Percentiles rank a stretch among this genome's conserved stretches.
These are phyloP conservation scores for Athalia circularis DNA, from an alignment of 2,888 invertebrate genomes.

Conservation along the genomic window DNA sequence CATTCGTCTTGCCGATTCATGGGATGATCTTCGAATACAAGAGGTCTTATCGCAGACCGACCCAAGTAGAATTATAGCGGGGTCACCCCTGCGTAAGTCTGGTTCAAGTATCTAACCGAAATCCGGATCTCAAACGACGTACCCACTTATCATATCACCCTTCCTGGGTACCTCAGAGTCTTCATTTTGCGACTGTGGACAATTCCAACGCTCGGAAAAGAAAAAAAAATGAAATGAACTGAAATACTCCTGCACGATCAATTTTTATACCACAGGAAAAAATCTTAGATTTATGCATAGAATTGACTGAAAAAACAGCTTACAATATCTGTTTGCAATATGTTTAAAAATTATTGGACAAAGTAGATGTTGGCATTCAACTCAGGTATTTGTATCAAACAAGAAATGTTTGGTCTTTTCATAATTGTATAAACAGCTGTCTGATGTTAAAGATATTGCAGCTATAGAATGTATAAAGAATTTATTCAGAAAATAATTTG, in stretches of 20 bases:
- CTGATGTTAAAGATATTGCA: not conserved
- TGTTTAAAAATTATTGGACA: not conserved
- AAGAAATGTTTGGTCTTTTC: not conserved
- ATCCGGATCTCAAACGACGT: conserved; percentile 18
- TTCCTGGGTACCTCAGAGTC: not conserved
- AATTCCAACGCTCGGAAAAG: no score
- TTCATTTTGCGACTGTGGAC: no score
- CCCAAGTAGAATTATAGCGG: conserved; percentile 1
- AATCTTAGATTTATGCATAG: no score
- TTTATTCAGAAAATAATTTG: conserved; percentile 1
- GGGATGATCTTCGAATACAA: not conserved
- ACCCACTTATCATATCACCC: not conserved
- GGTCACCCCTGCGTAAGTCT: not conserved
- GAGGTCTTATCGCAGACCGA: conserved; percentile 3
- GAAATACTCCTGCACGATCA: no score
- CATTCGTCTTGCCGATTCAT: not conserved
- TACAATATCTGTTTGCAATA: no score
- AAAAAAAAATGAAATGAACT: no score
- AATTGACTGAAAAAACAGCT: no score
- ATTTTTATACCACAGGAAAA: no score
- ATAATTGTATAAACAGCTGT: not conserved
- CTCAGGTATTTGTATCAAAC: no score
- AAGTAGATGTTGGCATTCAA: not conserved
- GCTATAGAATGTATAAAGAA: not conserved
- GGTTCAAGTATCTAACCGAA: conserved; percentile 7